Percentiles rank a stretch among this genome's conserved stretches.
These are phyloP conservation scores for Pycnonotus jocosus DNA, from an alignment of 2,113 vertebrate genomes.

Conservation along the genomic window DNA sequence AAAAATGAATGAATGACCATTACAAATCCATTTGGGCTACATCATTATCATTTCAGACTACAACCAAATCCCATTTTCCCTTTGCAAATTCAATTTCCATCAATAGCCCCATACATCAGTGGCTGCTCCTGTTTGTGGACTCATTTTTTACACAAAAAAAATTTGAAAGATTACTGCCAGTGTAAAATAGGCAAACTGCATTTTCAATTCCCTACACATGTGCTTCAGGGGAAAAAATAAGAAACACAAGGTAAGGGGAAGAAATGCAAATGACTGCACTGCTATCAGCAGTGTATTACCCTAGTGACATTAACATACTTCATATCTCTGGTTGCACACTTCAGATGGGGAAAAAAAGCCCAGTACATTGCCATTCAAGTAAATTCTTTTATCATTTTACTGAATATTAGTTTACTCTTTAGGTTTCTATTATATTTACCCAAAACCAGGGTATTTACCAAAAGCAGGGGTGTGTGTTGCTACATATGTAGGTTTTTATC, in stretches of 20 bases:
- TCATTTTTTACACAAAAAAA: slow-evolving; percentile 72
- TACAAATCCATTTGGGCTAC: slow-evolving; percentile 81
- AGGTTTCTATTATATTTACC: slow-evolving; percentile 19
- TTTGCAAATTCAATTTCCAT: slow-evolving; percentile 81
- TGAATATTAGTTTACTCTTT: slow-evolving; percentile 40
- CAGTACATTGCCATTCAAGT: slow-evolving; percentile 35
- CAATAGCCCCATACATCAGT: slow-evolving; percentile 76
- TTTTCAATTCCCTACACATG: slow-evolving; percentile 69
- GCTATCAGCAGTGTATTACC: slow-evolving; percentile 61
- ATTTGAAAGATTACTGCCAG: slow-evolving; percentile 70
- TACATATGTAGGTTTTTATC: not conserved
- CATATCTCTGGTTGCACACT: slow-evolving; percentile 50
- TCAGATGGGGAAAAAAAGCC: not conserved
- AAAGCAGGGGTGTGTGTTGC: not conserved
- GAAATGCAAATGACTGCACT: slow-evolving; percentile 66
- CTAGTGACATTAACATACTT: slow-evolving; percentile 39
- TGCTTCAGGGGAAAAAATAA: not conserved
- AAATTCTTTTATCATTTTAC: slow-evolving; percentile 21
- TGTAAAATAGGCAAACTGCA: slow-evolving; percentile 66
- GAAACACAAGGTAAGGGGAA: slow-evolving; percentile 27
- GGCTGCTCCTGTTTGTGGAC: slow-evolving; percentile 69
- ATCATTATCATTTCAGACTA: slow-evolving; percentile 80
- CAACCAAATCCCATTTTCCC: slow-evolving; percentile 86
- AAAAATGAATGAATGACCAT: slow-evolving; percentile 78
- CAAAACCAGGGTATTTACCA: not conserved